phyloP scores from a whole-genome alignment of 2,113 vertebrate genomes.

The Myrmecobius fasciatus region DNA sequence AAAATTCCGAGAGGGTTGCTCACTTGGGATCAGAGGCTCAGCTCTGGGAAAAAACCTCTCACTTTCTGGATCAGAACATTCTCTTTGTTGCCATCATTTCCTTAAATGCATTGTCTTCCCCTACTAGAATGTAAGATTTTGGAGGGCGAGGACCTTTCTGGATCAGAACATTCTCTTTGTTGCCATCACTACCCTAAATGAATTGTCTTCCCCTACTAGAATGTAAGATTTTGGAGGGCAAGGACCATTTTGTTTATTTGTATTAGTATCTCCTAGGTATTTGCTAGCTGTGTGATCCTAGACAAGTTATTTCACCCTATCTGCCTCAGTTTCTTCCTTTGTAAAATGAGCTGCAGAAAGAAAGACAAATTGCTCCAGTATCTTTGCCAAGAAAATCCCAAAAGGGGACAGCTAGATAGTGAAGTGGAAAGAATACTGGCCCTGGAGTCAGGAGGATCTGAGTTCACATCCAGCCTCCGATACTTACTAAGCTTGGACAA shows the following conservation, averaged over 20 bases:
- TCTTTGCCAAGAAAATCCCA: neutral
- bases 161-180: neutral
- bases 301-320: neutral
- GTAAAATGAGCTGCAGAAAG: neutral
- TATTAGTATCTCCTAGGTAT: neutral
- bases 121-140: neutral
- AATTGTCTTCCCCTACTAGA: neutral
- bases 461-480: neutral
- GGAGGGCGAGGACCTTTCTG: neutral
- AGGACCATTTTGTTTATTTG: neutral
- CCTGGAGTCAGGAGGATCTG: neutral
- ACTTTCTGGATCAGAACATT: neutral
- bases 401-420: neutral
- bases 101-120: neutral
- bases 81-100: neutral
- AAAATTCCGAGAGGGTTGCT: neutral
- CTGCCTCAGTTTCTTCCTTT: neutral
- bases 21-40: neutral
- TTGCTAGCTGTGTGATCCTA: neutral
- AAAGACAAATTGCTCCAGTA: neutral
- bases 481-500: neutral
- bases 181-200: neutral
- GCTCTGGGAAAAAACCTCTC: neutral
- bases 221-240: neutral
- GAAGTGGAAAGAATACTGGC: neutral